These are phyloP conservation scores for Emydocephalus ijimae DNA, from an alignment of 2,113 vertebrate genomes.

Conservation along the genomic window DNA sequence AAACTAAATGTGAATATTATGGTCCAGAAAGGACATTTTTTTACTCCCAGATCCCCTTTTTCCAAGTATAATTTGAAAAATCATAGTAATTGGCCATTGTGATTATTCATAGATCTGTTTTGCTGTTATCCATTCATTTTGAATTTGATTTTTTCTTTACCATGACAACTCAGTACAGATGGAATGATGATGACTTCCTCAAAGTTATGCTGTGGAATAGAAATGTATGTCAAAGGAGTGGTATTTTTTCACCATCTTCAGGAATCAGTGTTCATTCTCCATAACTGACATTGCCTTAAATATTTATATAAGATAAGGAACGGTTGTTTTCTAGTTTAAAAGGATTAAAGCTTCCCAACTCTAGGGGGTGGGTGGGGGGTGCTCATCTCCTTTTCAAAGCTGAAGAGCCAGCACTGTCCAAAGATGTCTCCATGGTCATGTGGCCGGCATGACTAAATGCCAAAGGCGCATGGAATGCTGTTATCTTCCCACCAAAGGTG, in stretches of 20 bases:
- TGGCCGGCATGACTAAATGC: no score
- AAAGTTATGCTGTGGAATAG: not conserved
- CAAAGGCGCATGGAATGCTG: no score
- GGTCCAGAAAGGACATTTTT: not conserved
- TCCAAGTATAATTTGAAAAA: slow-evolving; percentile 8
- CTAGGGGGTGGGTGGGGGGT: no score
- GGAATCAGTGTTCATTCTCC: not conserved
- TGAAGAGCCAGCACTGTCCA: no score
- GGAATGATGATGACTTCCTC: not conserved
- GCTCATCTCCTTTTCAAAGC: no score
- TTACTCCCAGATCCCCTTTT: not conserved
- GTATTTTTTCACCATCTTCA: not conserved
- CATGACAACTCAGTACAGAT: not conserved
- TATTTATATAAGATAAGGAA: not conserved
- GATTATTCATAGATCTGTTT: not conserved
- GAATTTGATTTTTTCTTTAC: not conserved
- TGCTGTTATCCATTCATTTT: not conserved
- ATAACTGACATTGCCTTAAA: not conserved
- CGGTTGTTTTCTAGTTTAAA: not conserved
- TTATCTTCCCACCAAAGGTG: no score
- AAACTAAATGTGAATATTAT: not conserved
- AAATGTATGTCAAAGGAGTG: not conserved
- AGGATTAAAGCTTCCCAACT: no score
- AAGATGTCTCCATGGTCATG: no score
- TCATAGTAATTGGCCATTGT: not conserved